A percentile compares a stretch with the other conserved stretches of the same genome.
phyloP scores from a whole-genome alignment of 2,797 vertebrate genomes.

The Lagorchestes hirsutus region DNA sequence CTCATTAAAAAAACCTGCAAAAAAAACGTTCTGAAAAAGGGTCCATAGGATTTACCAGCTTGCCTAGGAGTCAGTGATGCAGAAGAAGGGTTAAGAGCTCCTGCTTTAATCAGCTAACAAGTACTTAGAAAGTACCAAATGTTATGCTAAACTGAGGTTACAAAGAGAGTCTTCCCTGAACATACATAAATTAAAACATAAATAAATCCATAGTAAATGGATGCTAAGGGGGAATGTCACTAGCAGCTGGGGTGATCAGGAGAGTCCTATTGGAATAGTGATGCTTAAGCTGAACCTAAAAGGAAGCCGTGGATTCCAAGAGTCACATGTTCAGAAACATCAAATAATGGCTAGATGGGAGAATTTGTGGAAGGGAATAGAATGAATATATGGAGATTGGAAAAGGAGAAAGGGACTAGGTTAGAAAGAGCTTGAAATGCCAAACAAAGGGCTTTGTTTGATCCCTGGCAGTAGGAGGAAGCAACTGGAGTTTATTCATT shows the following conservation, averaged over 20 bases:
- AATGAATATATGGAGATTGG: neutral
- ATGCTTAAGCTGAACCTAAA: neutral
- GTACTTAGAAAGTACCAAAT: neutral
- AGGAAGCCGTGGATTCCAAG: neutral
- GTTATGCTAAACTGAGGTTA: neutral
- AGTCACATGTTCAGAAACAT: neutral
- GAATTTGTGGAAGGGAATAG: neutral
- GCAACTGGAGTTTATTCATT: neutral
- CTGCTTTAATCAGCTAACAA: neutral
- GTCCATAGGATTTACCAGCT: neutral
- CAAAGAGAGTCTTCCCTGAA: neutral
- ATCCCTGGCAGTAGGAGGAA: neutral
- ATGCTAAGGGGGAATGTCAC: neutral
- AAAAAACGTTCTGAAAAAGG: neutral
- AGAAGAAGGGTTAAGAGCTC: neutral
- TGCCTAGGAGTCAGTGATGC: neutral
- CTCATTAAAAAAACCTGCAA: neutral
- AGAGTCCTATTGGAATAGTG: neutral
- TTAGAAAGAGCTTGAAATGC: neutral
- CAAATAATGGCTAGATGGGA: neutral
- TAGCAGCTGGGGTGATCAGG: neutral
- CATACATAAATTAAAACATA: neutral
- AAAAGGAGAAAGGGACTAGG: neutral
- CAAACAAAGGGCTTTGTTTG: slow-evolving; percentile 7
- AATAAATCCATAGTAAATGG: neutral